A percentile compares a stretch with the other conserved stretches of the same genome.
Evolutionary conservation across 2,113 vertebrate genomes (phyloP).

Genomic region (Microtus montanus): DNA sequence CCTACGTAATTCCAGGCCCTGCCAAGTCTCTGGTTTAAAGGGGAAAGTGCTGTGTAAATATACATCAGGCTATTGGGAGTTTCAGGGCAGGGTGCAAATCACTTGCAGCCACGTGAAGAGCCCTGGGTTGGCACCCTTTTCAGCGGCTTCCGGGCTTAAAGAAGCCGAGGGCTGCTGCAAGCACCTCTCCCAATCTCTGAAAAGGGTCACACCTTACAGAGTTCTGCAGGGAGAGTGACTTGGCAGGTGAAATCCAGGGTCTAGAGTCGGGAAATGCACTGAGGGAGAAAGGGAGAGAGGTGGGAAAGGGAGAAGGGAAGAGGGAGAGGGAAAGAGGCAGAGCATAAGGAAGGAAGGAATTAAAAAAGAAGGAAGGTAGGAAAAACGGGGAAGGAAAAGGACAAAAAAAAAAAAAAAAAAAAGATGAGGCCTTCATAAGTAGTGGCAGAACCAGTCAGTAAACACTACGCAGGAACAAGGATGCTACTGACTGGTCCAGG

Average conservation of each 20-base stretch:
- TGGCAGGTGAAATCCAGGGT: too few relatives aligned
- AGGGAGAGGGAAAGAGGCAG: too few relatives aligned
- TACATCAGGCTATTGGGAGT: constrained; percentile 44
- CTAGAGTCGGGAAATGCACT: rapidly evolving
- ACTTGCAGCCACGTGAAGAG: not conserved
- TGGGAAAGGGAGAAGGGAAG: not conserved
- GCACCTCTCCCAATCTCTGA: not conserved
- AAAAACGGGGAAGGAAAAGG: not conserved
- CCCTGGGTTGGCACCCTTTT: not conserved
- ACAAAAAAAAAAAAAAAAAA: rapidly evolving
- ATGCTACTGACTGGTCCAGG: constrained; percentile 21
- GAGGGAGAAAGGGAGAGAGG: rapidly evolving
- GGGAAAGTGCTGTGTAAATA: constrained; percentile 18
- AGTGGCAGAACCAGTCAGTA: constrained; percentile 28
- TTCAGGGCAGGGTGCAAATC: constrained; percentile 16
- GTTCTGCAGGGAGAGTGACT: rapidly evolving
- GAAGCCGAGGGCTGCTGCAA: rapidly evolving
- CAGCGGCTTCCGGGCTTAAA: not conserved
- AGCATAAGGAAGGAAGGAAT: too few relatives aligned
- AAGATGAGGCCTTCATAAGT: not conserved
- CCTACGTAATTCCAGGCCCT: not conserved
- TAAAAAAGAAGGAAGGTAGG: not conserved
- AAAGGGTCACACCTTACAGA: not conserved
- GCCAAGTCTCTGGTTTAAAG: constrained; percentile 39
- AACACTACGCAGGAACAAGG: constrained; percentile 30